A percentile compares a stretch with the other conserved stretches of the same genome.
These are phyloP conservation scores for Semaprochilodus insignis DNA, from an alignment of 2,797 vertebrate genomes.

Conservation along the genomic window DNA sequence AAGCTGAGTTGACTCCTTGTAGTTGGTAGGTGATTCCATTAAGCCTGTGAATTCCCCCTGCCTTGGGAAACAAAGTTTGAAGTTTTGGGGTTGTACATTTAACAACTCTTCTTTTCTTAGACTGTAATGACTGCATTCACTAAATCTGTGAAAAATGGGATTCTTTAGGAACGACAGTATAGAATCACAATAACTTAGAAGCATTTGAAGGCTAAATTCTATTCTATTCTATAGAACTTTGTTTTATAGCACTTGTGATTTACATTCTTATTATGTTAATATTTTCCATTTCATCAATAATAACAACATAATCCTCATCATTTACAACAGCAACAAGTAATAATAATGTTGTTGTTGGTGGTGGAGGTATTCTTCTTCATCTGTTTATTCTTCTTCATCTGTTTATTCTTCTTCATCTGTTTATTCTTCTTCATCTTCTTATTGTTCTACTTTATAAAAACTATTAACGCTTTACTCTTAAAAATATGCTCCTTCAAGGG, in stretches of 20 bases:
- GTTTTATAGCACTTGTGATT: neutral
- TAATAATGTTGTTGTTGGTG: no score
- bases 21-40: slow-evolving; percentile 24
- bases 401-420: no score
- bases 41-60: slow-evolving; percentile 16
- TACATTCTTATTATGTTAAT: no score
- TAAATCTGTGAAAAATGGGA: neutral
- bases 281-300: no score
- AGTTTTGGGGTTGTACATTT: neutral
- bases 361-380: no score
- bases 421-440: no score
- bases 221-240: neutral
- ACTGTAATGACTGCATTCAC: neutral
- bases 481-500: no score
- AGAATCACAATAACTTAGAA: neutral
- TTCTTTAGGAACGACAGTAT: neutral
- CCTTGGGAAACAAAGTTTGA: slow-evolving; percentile 2
- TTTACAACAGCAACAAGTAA: no score
- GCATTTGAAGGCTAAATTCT: neutral
- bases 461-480: no score
- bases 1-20: neutral
- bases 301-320: no score
- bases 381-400: no score
- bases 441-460: no score
- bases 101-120: neutral